A percentile compares a stretch with the other conserved stretches of the same genome.
Evolutionary conservation across 2,888 invertebrate species (phyloP).

Genomic region (Phytoseiulus persimilis): DNA sequence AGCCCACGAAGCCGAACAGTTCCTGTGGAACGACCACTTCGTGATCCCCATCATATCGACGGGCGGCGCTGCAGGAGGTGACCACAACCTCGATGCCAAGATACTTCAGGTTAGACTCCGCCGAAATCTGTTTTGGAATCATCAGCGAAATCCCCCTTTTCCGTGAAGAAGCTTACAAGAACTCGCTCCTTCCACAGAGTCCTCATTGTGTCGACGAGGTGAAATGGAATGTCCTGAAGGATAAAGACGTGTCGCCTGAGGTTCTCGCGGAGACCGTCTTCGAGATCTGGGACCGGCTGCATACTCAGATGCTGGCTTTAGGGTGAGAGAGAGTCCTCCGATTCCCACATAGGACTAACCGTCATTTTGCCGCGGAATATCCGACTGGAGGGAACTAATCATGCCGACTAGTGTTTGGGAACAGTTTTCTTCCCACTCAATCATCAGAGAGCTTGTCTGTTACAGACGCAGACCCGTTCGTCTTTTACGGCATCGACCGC

Average conservation of each 20-base stretch:
- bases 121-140: not conserved
- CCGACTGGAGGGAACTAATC: too few relatives aligned
- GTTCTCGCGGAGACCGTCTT: slow-evolving; percentile 47
- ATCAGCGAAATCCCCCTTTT: too few relatives aligned
- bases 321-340: not conserved
- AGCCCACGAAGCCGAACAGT: slow-evolving; percentile 49
- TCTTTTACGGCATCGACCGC: not conserved
- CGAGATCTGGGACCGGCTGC: slow-evolving; percentile 43
- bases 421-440: not conserved
- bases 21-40: slow-evolving; percentile 50
- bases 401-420: too few relatives aligned
- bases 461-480: slow-evolving; percentile 13
- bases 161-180: too few relatives aligned
- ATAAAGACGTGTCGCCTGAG: slow-evolving; percentile 44
- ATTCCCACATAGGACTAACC: too few relatives aligned
- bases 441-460: not conserved
- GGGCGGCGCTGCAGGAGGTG: slow-evolving; percentile 48
- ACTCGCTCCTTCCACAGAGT: slow-evolving; percentile 42
- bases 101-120: slow-evolving; percentile 28
- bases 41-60: slow-evolving; percentile 49
- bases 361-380: too few relatives aligned
- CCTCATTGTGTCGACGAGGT: slow-evolving; percentile 47
- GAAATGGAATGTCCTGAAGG: slow-evolving; percentile 47
- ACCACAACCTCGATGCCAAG: slow-evolving; percentile 46
- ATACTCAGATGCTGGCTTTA: slow-evolving; percentile 21